Evolutionary conservation across 2,797 vertebrate genomes (phyloP), one percentile per base, ranked within the genome.

Genomic region (Myoxocephalus aenaeus): DNA sequence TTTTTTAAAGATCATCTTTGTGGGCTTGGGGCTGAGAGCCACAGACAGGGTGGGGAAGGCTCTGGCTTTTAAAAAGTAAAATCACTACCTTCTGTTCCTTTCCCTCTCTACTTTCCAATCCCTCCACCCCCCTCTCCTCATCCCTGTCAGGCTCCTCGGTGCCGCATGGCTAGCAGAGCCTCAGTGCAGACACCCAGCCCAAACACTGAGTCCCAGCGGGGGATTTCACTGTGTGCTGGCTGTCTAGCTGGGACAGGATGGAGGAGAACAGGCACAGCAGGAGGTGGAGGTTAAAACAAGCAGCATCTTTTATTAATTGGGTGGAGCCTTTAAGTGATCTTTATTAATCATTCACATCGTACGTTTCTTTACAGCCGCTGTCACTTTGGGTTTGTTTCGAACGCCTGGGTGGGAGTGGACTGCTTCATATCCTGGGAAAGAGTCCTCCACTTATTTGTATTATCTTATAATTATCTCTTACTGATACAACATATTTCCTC

Each of bases 291-390:
- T 79, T 86, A 90, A 91, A 91, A 90, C 87, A 90, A 92, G 74
- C 73, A 48, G 22, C 81, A 91, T 92, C 54, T 88, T 91, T 92
- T 92, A 93, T 93, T 93, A 87, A 93, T 90, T 79, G 38, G 66
- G 65, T 54, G 56, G 67, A 44, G 80, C 65, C 62, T 88, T 80
- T 86, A 87, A 85, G 80, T 84, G 70, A 91, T 88, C 83, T 87
- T 83, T 89, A 93, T 91, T 88, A 88, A 92, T 88, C 80, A 92
- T 93, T 92, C 85, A 92, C 77, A 76, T 22, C 12, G 65, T 59
- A 25, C 32, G 67, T 86, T 90, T 92, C 82, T 80, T 89, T 82
- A 76, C 65, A 73, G 80, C 18, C 14, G 4, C 79, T 87, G 85
- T 85, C 85, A 73, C 76, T 84, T 78, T 83, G 7, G 18, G 48